Base-by-base conservation (phyloP, 2,888 invertebrate species). In the Tholera decimalis region DNA sequence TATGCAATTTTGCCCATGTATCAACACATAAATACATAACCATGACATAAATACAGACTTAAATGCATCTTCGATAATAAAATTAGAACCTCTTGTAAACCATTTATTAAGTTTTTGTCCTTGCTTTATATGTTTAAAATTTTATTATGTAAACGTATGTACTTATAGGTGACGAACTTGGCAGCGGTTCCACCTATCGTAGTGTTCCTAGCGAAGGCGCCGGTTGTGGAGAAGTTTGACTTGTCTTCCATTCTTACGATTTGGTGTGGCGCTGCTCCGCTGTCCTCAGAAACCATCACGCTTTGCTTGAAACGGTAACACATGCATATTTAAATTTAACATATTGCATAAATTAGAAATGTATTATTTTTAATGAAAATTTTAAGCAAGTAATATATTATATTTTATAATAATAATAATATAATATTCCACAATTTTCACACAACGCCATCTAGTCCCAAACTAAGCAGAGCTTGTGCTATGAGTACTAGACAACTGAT, bases 251-350 rank as follows among this genome's bases (percentile, higher is more conserved):
- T 93, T 3, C 75, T 66, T 2, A 47, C 69, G 1, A 82, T 90
- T 3, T 85, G 88, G 86, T 92, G 92, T 63, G 92, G 89, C 0
- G 92, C 92, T 0, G 93, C 93, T 5, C 93, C 92, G 0, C 87
- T 93, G 11, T 87, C 85, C 7, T 73, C 80, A 0, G 89, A 90
- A 30, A 91, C 88, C 22, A 89, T 90, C 7, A 65, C 79, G 11
- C 85, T 84, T 43, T 88, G 91, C 37, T 66, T 89, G 77, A 88
- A 89, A 87, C 86, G 91, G 93, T 93, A 79, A 72, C 61, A 41
- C 2, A 3, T 5, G 4, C 11, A 26, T 47, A 28, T 11, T 18
- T 47, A 24, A 4, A 15, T n/a, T n/a, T n/a, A n/a, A n/a, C n/a
- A n/a, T n/a, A n/a, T n/a, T n/a, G n/a, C n/a, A n/a, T n/a, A n/a